These are phyloP conservation scores for Aphelocoma coerulescens DNA, from an alignment of 2,113 vertebrate genomes.

Conservation along the genomic window DNA sequence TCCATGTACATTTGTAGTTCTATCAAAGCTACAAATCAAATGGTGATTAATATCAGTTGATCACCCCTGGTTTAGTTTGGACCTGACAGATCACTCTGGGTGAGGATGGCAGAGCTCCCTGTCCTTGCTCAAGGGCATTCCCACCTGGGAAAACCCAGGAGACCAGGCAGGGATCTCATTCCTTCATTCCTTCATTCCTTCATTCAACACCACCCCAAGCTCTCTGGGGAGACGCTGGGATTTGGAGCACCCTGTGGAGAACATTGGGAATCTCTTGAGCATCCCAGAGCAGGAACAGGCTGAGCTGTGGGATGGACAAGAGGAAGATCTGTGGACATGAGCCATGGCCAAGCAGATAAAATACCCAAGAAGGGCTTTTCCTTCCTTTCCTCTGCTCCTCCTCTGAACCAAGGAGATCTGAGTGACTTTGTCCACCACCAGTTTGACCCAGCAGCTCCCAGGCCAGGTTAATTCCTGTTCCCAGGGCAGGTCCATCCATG, in stretches of 20 bases:
- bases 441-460: neutral
- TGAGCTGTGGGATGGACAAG: neutral
- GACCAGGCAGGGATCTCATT: fast-evolving
- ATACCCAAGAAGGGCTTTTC: neutral
- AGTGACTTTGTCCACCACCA: neutral
- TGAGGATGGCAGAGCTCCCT: neutral
- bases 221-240: fast-evolving
- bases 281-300: neutral
- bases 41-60: neutral
- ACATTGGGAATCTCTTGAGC: neutral
- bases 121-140: neutral
- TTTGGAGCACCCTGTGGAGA: neutral
- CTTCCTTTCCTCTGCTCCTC: neutral
- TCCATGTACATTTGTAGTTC: neutral
- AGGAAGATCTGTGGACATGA: neutral
- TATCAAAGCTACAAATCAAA: neutral
- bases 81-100: neutral
- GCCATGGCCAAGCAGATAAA: fast-evolving
- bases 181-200: neutral
- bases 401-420: neutral
- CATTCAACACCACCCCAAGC: neutral
- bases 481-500: neutral
- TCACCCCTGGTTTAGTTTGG: neutral
- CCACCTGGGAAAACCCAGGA: neutral
- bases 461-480: neutral